A percentile compares a stretch with the other conserved stretches of the same genome.
phyloP scores from a whole-genome alignment of 2,113 vertebrate species.

The Salvelinus namaycush region DNA sequence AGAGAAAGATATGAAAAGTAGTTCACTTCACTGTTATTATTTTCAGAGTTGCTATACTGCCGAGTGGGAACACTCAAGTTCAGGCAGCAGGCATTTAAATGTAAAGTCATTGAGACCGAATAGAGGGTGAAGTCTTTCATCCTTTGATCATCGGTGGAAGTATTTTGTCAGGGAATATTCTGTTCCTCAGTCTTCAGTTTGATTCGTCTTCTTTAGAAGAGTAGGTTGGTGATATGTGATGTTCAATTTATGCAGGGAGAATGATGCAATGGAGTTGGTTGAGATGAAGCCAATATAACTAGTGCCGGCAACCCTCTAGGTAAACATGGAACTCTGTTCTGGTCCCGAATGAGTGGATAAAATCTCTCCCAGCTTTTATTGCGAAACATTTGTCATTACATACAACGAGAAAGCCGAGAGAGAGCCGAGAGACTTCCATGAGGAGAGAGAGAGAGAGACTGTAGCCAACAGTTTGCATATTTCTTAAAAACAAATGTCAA shows the following conservation, averaged over 20 bases:
- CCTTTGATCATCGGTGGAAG: neutral
- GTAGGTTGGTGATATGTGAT: neutral
- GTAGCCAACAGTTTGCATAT: neutral
- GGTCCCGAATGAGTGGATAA: neutral
- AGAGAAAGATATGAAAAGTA: neutral
- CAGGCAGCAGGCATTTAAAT: neutral
- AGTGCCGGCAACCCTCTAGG: neutral
- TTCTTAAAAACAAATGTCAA: conserved; percentile 18
- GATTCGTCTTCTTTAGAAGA: neutral
- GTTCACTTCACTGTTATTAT: neutral
- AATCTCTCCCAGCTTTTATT: neutral
- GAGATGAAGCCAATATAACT: neutral
- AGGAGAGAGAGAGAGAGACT: neutral
- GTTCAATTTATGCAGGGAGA: neutral
- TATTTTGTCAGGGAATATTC: conserved; percentile 3
- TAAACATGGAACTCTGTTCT: neutral
- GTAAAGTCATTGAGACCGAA: conserved; percentile 4
- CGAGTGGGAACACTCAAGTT: neutral
- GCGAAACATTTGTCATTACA: neutral
- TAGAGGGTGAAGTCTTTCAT: neutral
- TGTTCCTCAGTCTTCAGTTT: neutral
- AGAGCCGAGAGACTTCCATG: too few relatives aligned
- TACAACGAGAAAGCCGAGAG: neutral
- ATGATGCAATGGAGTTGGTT: neutral
- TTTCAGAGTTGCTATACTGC: neutral